A percentile compares a stretch with the other conserved stretches of the same genome.
phyloP scores from a whole-genome alignment of 2,797 vertebrate species.

The Perodicticus potto region DNA sequence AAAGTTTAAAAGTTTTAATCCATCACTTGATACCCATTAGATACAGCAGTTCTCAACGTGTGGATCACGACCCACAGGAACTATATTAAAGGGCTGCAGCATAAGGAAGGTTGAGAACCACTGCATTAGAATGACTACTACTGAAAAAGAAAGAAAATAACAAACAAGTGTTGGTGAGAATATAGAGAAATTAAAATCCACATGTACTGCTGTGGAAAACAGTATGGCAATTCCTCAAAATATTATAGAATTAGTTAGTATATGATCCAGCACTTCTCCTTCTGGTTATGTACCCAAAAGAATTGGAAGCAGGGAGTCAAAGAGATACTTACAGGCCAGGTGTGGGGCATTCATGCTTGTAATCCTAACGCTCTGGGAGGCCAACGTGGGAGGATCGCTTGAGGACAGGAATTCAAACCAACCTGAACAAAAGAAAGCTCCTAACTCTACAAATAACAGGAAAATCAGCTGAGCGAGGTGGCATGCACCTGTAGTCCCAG shows the following conservation, averaged over 20 bases:
- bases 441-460: neutral
- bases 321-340: neutral
- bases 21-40: neutral
- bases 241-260: slow-evolving; percentile 15
- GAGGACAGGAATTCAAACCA: neutral
- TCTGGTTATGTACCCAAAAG: neutral
- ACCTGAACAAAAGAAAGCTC: neutral
- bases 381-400: neutral
- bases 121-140: neutral
- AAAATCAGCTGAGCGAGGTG: neutral
- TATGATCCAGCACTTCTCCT: neutral
- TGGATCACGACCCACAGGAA: too few species aligned
- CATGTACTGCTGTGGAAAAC: neutral
- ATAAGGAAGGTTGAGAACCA: too few species aligned
- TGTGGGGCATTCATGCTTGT: neutral
- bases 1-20: neutral
- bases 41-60: too few species aligned
- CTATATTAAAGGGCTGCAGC: too few species aligned
- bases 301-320: slow-evolving; percentile 28
- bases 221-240: neutral
- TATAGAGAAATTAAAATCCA: neutral
- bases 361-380: neutral
- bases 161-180: neutral
- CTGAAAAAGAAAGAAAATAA: neutral
- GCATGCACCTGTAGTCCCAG: neutral